Conservation (phyloP, 2,113 vertebrate genomes). For the Neolamprologus sp. region DNA sequence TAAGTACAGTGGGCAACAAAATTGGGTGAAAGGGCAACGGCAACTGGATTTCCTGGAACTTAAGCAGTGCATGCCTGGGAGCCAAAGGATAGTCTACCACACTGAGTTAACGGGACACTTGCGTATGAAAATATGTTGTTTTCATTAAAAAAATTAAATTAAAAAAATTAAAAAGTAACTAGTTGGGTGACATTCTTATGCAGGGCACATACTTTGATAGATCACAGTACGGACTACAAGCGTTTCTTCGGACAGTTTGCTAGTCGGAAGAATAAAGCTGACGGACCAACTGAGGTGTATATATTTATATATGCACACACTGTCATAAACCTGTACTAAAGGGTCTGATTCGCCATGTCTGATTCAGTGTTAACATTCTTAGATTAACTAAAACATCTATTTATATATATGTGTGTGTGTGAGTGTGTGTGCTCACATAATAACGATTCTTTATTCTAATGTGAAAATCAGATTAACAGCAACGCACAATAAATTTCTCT, state of each 20-base stretch:
- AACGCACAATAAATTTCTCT: background rate
- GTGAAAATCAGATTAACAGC: background rate
- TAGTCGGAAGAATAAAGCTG: slow-evolving; percentile 23
- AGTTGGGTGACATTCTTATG: background rate
- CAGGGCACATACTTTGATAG: background rate
- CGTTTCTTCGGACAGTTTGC: background rate
- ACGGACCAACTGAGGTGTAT: slow-evolving; percentile 18
- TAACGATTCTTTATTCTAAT: background rate
- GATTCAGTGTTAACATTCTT: background rate
- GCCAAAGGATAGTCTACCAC: background rate
- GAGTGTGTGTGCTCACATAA: background rate
- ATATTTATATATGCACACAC: background rate
- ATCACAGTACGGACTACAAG: background rate
- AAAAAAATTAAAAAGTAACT: background rate
- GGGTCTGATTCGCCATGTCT: background rate
- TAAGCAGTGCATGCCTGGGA: background rate
- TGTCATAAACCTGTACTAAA: background rate
- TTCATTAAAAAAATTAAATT: background rate
- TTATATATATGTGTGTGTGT: fast-evolving
- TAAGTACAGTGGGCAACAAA: background rate
- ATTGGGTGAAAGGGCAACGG: slow-evolving; percentile 48
- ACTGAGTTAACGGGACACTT: background rate
- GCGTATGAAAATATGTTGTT: background rate
- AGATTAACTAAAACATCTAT: background rate
- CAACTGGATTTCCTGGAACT: background rate